Evolutionary conservation across 2,797 vertebrate genomes (phyloP).

Genomic region (Anomalospiza imberbis): DNA sequence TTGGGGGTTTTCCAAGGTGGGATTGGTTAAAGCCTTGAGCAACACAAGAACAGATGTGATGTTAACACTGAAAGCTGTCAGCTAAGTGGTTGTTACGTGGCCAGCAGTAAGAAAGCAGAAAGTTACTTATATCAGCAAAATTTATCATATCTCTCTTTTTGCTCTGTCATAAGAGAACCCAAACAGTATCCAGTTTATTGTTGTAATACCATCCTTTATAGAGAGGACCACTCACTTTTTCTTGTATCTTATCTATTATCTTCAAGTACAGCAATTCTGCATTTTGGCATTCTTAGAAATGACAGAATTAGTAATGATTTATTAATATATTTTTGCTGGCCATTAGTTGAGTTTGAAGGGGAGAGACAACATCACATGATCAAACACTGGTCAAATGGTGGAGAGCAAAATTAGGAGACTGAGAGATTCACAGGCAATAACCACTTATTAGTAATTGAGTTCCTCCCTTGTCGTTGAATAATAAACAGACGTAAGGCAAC

Average conservation of each 20-base stretch:
- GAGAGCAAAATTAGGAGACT: background rate
- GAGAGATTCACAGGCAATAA: background rate
- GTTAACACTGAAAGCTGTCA: background rate
- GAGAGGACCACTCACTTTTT: background rate
- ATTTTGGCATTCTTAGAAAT: background rate
- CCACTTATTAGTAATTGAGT: background rate
- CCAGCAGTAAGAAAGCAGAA: background rate
- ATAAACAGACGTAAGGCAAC: background rate
- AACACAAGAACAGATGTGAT: background rate
- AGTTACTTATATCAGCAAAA: background rate
- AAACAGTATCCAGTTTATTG: background rate
- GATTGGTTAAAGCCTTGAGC: background rate
- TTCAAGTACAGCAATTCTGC: background rate
- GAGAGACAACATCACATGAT: background rate
- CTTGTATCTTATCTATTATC: background rate
- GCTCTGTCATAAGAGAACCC: background rate
- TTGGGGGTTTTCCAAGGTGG: background rate
- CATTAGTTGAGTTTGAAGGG: background rate
- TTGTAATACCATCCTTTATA: background rate
- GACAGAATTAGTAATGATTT: background rate
- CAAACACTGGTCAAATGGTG: background rate
- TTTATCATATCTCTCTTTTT: background rate
- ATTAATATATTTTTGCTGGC: background rate
- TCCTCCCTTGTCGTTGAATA: background rate
- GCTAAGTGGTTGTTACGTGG: background rate